Percentiles rank a stretch among this genome's conserved stretches.
Conservation (phyloP, 2,888 invertebrate species). For the Nemotelus pantherinus region DNA sequence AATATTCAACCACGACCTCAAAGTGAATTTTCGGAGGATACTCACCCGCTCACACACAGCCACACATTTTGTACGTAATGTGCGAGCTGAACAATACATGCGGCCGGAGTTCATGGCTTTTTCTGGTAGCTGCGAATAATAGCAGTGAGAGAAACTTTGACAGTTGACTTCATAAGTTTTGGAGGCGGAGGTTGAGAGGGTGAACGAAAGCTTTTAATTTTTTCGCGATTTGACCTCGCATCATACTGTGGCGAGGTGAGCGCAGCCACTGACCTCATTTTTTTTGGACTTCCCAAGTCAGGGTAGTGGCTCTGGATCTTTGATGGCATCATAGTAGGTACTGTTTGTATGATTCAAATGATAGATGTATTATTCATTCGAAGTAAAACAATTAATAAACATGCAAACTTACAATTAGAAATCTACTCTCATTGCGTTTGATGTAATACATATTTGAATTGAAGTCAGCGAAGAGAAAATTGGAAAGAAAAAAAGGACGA, state of each 20-base stretch:
- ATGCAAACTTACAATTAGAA: slow-evolving; percentile 49
- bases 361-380: not conserved
- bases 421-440: slow-evolving; percentile 38
- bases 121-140: too few relatives aligned
- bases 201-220: too few relatives aligned
- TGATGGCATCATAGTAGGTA: not conserved
- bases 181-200: too few relatives aligned
- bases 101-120: too few relatives aligned
- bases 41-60: not conserved
- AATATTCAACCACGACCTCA: not conserved
- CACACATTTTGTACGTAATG: not conserved
- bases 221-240: not conserved
- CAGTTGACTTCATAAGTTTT: too few relatives aligned
- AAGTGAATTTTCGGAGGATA: not conserved
- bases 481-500: not conserved
- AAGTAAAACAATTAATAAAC: slow-evolving; percentile 46
- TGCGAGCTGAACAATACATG: too few relatives aligned
- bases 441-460: not conserved
- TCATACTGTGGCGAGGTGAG: not conserved
- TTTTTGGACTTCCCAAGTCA: not conserved
- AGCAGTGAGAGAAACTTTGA: too few relatives aligned
- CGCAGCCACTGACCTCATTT: slow-evolving; percentile 23
- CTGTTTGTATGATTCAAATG: not conserved
- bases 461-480: not conserved
- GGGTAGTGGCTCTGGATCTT: not conserved